Evolutionary conservation across 1,140 invertebrate species (phyloP).

Genomic region (Cyrtorhinus lividipennis): DNA sequence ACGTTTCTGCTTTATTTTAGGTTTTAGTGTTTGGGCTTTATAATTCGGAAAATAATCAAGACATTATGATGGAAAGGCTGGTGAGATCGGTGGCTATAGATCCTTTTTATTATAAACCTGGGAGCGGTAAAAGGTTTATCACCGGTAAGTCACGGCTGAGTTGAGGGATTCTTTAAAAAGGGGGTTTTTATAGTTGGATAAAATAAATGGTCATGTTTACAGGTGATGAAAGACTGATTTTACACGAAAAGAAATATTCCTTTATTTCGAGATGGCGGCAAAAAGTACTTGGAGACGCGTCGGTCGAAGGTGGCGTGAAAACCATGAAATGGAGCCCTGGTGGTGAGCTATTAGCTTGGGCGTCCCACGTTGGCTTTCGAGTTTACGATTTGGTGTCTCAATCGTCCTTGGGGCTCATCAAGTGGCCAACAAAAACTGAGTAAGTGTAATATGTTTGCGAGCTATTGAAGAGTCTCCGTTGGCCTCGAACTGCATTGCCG

Average conservation of each 20-base stretch:
- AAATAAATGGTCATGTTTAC: slow-evolving; percentile 19
- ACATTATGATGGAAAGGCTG: slow-evolving; percentile 58
- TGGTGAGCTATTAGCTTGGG: slow-evolving; percentile 81
- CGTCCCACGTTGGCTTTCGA: slow-evolving; percentile 71
- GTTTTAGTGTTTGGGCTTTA: slow-evolving; percentile 63
- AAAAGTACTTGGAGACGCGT: slow-evolving; percentile 63
- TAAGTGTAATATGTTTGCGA: too few relatives aligned
- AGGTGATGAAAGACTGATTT: slow-evolving; percentile 66
- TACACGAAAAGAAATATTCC: slow-evolving; percentile 79
- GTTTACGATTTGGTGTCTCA: slow-evolving; percentile 74
- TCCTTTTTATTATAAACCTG: slow-evolving; percentile 64
- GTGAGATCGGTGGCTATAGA: slow-evolving; percentile 83
- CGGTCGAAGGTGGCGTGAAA: slow-evolving; percentile 58
- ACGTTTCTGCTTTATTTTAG: too few relatives aligned
- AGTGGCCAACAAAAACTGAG: slow-evolving; percentile 52
- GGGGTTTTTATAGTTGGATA: background rate
- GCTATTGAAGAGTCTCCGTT: too few relatives aligned
- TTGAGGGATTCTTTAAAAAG: background rate
- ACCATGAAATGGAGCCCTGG: slow-evolving; percentile 64
- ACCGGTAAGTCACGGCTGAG: slow-evolving; percentile 39
- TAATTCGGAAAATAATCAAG: slow-evolving; percentile 63
- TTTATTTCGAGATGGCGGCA: slow-evolving; percentile 60
- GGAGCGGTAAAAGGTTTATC: slow-evolving; percentile 63
- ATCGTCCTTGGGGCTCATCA: slow-evolving; percentile 67
- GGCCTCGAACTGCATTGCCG: too few relatives aligned